These are phyloP conservation scores for Helogale parvula DNA, from an alignment of 2,113 vertebrate genomes.

Conservation along the genomic window DNA sequence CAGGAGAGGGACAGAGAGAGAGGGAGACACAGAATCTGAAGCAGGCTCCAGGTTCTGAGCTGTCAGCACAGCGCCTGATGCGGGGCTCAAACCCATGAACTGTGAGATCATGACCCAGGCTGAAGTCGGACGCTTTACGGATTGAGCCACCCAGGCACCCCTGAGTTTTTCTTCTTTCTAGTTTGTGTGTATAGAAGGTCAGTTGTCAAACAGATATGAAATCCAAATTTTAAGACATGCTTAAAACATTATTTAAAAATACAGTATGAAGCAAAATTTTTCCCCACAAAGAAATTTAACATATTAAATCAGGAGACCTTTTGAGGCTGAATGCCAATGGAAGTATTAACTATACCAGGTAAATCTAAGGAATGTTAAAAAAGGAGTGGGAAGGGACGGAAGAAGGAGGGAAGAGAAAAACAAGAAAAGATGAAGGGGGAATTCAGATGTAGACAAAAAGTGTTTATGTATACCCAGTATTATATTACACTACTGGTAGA, in stretches of 20 bases:
- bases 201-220: neutral
- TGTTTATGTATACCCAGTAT: neutral
- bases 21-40: too few species aligned
- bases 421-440: neutral
- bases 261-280: neutral
- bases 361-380: neutral
- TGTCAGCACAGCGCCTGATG: too few species aligned
- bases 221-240: neutral
- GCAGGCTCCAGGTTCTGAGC: too few species aligned
- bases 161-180: neutral
- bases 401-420: neutral
- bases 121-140: too few species aligned
- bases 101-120: too few species aligned
- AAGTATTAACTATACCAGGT: neutral
- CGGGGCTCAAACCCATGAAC: too few species aligned
- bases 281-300: neutral
- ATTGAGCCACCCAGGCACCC: too few species aligned
- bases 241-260: neutral
- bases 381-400: neutral
- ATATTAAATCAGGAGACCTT: constrained; percentile 3
- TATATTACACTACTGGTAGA: neutral
- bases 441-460: neutral
- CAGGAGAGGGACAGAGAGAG: too few species aligned
- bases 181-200: neutral
- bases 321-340: neutral